Conservation (phyloP, 2,113 vertebrate genomes). For the Syngnathus scovelli region DNA sequence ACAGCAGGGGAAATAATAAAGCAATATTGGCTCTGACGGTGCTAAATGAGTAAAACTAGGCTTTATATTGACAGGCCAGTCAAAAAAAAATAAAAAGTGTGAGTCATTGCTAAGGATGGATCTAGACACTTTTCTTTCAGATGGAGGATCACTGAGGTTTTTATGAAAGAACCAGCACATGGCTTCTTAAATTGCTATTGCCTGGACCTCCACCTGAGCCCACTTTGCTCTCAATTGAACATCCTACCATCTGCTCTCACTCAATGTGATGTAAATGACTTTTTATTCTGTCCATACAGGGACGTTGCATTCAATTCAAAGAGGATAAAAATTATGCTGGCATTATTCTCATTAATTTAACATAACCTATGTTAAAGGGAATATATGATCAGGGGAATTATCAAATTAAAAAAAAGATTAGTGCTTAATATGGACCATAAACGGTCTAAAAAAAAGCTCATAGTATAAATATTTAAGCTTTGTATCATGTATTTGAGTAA, state of each 20-base stretch:
- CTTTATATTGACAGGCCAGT: constrained; percentile 32
- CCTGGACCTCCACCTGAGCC: constrained; percentile 26
- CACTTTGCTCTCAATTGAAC: not conserved
- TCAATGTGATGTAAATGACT: not conserved
- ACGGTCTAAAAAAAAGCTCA: not conserved
- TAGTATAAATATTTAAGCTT: not conserved
- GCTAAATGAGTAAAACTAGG: constrained; percentile 34
- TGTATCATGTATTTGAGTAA: not conserved
- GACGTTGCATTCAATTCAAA: not conserved
- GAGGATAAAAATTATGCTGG: no score
- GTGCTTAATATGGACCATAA: no score
- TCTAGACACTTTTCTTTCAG: not conserved
- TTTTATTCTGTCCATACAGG: not conserved
- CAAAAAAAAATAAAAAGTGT: not conserved
- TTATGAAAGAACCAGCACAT: constrained; percentile 17
- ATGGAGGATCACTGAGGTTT: constrained; percentile 8
- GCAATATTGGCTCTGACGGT: constrained; percentile 23
- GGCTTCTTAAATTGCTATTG: constrained; percentile 18
- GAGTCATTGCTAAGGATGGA: not conserved
- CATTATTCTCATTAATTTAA: no score
- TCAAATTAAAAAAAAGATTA: not conserved
- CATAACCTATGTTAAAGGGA: no score
- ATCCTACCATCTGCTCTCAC: not conserved
- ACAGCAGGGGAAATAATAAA: constrained; percentile 25
- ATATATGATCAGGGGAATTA: not conserved